Evolutionary conservation across 37 sponge, comb jelly and placozoan genomes (phyloP).

Genomic region (Beroe forskalii): DNA sequence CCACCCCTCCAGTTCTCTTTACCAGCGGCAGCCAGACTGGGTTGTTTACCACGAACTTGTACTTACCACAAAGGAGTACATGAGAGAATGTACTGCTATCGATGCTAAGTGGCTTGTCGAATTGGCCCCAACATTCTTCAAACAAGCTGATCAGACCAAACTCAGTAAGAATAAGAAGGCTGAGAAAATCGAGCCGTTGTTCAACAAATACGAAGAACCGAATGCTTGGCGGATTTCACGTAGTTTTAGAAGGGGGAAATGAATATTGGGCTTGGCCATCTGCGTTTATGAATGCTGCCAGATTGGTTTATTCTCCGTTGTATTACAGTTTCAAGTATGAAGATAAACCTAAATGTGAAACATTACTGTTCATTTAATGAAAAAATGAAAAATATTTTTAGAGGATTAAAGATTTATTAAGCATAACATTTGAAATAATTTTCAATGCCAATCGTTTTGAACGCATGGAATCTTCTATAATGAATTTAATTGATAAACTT

Average conservation of each 20-base stretch:
- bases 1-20: conserved; percentile 93
- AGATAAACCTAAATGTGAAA: too few relatives aligned
- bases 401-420: too few relatives aligned
- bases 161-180: conserved; percentile 92
- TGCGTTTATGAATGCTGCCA: too few relatives aligned
- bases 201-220: conserved; percentile 94
- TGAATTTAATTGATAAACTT: too few relatives aligned
- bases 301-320: too few relatives aligned
- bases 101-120: conserved; percentile 99
- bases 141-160: conserved; percentile 89
- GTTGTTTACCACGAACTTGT: conserved; percentile 95
- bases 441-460: too few relatives aligned
- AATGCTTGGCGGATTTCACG: conserved; percentile 97
- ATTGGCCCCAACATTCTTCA: conserved; percentile 97
- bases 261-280: too few relatives aligned
- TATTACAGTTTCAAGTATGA: too few relatives aligned
- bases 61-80: conserved; percentile 98
- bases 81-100: conserved; percentile 88
- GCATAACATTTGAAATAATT: too few relatives aligned
- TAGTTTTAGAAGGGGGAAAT: conserved; percentile 64
- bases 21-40: conserved; percentile 98
- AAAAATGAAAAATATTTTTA: too few relatives aligned
- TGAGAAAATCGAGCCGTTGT: conserved; percentile 90
- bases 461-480: too few relatives aligned
- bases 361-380: too few relatives aligned